Evolutionary conservation across 2,888 invertebrate genomes (phyloP).

Genomic region (Siphonodentalium dalli): DNA sequence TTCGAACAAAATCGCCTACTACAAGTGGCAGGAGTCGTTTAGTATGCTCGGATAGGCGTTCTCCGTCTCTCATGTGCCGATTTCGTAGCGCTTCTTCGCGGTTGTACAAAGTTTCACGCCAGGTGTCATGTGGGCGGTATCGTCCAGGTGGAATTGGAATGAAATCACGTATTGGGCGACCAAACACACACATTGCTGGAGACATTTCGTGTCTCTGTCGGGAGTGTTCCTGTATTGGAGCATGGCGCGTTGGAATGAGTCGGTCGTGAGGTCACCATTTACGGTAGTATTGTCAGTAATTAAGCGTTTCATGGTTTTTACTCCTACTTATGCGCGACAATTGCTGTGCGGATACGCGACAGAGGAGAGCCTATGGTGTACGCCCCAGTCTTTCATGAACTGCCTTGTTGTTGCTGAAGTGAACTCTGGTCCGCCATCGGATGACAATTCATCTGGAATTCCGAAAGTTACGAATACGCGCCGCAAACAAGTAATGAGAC

Average conservation of each 20-base stretch:
- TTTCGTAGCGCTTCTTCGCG: conserved; percentile 20
- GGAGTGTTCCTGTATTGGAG: conserved; percentile 28
- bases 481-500: conserved; percentile 22
- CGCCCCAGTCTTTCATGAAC: conserved; percentile 29
- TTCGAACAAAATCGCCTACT: conserved; percentile 28
- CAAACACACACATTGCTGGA: conserved; percentile 34
- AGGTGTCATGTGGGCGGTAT: conserved; percentile 28
- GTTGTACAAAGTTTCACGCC: conserved; percentile 15
- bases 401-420: conserved; percentile 24
- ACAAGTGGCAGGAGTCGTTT: conserved; percentile 18
- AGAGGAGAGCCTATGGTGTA: conserved; percentile 26
- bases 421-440: conserved; percentile 31
- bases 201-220: conserved; percentile 31
- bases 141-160: conserved; percentile 24
- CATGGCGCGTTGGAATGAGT: conserved; percentile 29
- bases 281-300: conserved; percentile 27
- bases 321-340: conserved; percentile 29
- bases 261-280: conserved; percentile 18
- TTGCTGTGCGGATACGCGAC: conserved; percentile 30
- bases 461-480: conserved; percentile 31
- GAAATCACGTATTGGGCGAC: conserved; percentile 25
- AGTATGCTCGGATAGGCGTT: conserved; percentile 24
- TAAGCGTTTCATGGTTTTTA: conserved; percentile 32
- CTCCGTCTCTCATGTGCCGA: conserved; percentile 20
- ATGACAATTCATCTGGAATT: conserved; percentile 29